These are phyloP conservation scores for Artibeus lituratus DNA, from an alignment of 2,797 vertebrate species.

Conservation along the genomic window DNA sequence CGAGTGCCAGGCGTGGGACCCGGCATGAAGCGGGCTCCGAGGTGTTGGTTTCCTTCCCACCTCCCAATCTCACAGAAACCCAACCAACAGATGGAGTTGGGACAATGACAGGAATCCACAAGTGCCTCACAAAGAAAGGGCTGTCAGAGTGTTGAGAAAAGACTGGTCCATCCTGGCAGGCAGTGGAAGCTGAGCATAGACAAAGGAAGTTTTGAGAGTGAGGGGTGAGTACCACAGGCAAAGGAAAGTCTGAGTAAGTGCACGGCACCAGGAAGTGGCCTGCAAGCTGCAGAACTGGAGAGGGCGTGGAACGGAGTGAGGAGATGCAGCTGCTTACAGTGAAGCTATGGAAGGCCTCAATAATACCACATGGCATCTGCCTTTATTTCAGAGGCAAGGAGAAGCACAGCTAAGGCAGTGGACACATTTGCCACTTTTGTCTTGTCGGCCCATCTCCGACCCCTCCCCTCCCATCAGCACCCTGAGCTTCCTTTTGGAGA, in stretches of 20 bases:
- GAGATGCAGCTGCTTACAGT: neutral
- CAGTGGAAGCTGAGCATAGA: neutral
- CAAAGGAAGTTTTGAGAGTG: neutral
- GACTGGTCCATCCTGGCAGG: neutral
- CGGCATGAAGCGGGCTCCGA: neutral
- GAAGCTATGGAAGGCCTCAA: neutral
- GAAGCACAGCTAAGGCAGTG: neutral
- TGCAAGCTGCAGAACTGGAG: neutral
- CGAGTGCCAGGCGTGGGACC: neutral
- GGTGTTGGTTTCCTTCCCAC: neutral
- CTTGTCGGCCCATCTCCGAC: neutral
- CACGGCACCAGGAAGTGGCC: neutral
- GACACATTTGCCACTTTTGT: neutral
- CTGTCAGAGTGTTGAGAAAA: neutral
- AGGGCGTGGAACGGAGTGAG: rapidly evolving
- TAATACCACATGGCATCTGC: neutral
- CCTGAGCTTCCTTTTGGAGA: neutral
- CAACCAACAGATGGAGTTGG: neutral
- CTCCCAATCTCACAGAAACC: neutral
- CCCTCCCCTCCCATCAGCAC: neutral
- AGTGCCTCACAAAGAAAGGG: neutral
- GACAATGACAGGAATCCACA: neutral
- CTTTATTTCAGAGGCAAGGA: neutral
- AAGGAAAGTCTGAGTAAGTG: neutral
- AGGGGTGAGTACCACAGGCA: neutral